These are phyloP conservation scores for Coreoperca whiteheadi DNA, from an alignment of 2,113 vertebrate genomes.

Conservation along the genomic window DNA sequence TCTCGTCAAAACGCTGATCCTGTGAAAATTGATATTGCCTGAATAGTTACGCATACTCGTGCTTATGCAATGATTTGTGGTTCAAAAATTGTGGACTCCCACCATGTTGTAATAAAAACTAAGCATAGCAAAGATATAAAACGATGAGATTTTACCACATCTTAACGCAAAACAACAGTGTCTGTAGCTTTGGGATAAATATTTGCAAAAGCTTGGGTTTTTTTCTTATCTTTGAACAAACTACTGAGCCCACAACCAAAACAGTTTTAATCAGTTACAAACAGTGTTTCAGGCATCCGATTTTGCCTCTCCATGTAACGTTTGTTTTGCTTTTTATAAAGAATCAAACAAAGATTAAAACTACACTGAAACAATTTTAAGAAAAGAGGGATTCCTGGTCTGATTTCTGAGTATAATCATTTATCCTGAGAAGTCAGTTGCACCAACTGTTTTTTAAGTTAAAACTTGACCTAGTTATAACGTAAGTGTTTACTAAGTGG, in stretches of 20 bases:
- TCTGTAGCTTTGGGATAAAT: conserved; percentile 19
- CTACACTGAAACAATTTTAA: conserved; percentile 15
- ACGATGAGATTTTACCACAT: conserved; percentile 12
- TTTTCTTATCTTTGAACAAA: conserved; percentile 9
- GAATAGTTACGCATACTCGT: conserved; percentile 13
- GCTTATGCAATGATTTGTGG: conserved; percentile 11
- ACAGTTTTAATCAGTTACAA: not conserved
- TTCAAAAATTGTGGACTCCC: conserved; percentile 36
- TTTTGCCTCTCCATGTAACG: not conserved
- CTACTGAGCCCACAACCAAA: not conserved
- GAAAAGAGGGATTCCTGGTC: not conserved
- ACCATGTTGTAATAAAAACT: not conserved
- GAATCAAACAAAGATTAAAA: conserved; percentile 24
- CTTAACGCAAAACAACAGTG: not conserved
- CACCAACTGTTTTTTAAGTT: not conserved
- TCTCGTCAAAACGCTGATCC: conserved; percentile 66
- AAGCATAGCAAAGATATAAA: conserved; percentile 14
- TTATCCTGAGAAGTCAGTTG: not conserved
- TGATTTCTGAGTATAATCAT: not conserved
- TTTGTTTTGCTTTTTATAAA: not conserved
- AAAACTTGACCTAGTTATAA: not conserved
- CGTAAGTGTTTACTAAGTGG: not conserved
- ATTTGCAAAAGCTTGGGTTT: conserved; percentile 12
- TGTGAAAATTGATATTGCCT: conserved; percentile 65
- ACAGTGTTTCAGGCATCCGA: not conserved